Conservation (phyloP, 2,888 invertebrate species). For the Sinodicranocentrus sp. region DNA sequence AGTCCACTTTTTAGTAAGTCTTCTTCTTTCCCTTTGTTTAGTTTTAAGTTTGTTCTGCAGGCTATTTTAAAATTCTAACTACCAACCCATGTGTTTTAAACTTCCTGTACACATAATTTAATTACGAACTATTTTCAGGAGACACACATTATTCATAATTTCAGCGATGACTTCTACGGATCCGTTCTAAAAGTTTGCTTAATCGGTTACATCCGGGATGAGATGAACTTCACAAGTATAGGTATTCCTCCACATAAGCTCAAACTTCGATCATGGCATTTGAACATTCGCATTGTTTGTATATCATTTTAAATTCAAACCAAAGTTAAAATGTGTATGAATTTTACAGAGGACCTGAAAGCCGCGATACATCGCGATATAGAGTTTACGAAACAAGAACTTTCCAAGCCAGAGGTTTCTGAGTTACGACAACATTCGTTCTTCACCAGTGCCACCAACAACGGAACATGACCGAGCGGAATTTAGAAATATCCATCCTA, state of each 20-base stretch:
- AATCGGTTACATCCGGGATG: conserved; percentile 90
- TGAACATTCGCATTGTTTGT: conserved; percentile 62
- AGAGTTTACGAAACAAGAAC: conserved; percentile 82
- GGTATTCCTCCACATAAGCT: conserved; percentile 78
- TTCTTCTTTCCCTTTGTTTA: too few relatives aligned
- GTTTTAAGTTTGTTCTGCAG: too few relatives aligned
- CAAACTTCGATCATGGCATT: background rate
- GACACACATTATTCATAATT: conserved; percentile 93
- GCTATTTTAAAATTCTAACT: too few relatives aligned
- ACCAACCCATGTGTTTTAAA: too few relatives aligned
- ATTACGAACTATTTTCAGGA: conserved; percentile 86
- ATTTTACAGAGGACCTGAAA: conserved; percentile 84
- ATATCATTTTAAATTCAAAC: too few relatives aligned
- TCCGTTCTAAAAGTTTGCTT: conserved; percentile 87
- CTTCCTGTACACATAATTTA: too few relatives aligned
- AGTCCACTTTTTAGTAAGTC: too few relatives aligned
- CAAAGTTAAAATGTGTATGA: background rate
- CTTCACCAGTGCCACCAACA: conserved; percentile 20
- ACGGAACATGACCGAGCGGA: too few relatives aligned
- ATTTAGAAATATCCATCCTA: too few relatives aligned
- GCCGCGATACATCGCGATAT: conserved; percentile 90
- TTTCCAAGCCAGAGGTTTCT: conserved; percentile 82
- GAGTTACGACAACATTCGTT: conserved; percentile 37
- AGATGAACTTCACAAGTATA: conserved; percentile 87
- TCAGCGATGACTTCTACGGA: conserved; percentile 92